Evolutionary conservation across 2,113 vertebrate species (phyloP).

Genomic region (Pimephales promelas): DNA sequence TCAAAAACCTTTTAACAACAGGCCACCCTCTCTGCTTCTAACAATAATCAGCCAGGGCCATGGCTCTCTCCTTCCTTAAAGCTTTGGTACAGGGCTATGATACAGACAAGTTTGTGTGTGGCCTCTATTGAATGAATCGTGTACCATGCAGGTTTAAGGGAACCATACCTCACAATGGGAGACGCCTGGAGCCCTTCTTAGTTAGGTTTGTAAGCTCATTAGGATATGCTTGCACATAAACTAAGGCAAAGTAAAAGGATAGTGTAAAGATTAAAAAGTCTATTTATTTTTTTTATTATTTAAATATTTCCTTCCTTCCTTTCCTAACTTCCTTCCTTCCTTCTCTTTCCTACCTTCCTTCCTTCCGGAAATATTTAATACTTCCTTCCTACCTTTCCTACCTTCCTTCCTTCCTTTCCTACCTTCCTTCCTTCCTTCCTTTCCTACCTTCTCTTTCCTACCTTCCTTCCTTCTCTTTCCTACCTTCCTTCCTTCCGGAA

Average conservation of each 20-base stretch:
- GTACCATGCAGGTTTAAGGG: slow-evolving; percentile 62
- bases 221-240: not conserved
- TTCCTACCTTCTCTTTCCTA: too few relatives aligned
- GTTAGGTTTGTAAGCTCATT: slow-evolving; percentile 54
- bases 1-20: not conserved
- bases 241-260: not conserved
- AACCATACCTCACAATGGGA: slow-evolving; percentile 47
- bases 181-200: slow-evolving; percentile 46
- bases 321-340: rapidly evolving
- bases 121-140: slow-evolving; percentile 49
- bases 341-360: too few relatives aligned
- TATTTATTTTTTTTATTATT: not conserved
- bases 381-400: too few relatives aligned
- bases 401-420: too few relatives aligned
- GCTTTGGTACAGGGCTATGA: slow-evolving; percentile 25
- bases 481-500: too few relatives aligned
- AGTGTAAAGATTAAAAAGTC: not conserved
- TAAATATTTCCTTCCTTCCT: too few relatives aligned
- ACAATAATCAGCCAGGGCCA: slow-evolving; percentile 10
- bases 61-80: slow-evolving; percentile 4
- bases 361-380: too few relatives aligned
- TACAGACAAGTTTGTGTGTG: slow-evolving; percentile 38
- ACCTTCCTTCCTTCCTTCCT: rapidly evolving
- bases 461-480: too few relatives aligned
- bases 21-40: slow-evolving; percentile 43